Conservation (phyloP, 2,888 invertebrate species). For the Ennomos fuscantarius region DNA sequence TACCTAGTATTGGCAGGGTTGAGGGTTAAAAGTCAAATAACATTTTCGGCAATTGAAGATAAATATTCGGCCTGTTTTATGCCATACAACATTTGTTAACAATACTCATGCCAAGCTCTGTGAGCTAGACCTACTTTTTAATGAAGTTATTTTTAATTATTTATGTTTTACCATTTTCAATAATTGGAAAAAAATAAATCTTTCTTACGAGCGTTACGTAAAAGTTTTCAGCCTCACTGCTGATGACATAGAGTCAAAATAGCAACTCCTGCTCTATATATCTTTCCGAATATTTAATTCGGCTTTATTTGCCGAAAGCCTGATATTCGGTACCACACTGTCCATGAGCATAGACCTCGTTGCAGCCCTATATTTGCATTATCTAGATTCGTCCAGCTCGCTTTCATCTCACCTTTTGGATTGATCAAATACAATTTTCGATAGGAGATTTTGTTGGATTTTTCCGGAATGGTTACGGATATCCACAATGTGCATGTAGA, state of each 20-base stretch:
- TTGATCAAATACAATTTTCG: conserved; percentile 79
- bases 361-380: conserved; percentile 64
- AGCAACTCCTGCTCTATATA: no score
- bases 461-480: conserved; percentile 44
- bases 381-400: conserved; percentile 72
- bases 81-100: no score
- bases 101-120: no score
- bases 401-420: conserved; percentile 71
- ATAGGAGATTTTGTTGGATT: conserved; percentile 67
- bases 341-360: conserved; percentile 25
- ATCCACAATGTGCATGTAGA: conserved; percentile 1
- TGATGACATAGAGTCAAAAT: no score
- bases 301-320: not conserved
- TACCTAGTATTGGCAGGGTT: conserved; percentile 14
- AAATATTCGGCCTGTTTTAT: not conserved
- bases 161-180: no score
- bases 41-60: no score
- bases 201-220: no score
- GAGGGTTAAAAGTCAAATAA: not conserved
- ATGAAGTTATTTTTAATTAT: no score
- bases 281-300: no score
- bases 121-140: no score
- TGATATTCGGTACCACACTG: conserved; percentile 30
- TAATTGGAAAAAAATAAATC: no score
- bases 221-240: no score